Conservation (phyloP, 2,797 vertebrate species). For the Australoheros facetus region DNA sequence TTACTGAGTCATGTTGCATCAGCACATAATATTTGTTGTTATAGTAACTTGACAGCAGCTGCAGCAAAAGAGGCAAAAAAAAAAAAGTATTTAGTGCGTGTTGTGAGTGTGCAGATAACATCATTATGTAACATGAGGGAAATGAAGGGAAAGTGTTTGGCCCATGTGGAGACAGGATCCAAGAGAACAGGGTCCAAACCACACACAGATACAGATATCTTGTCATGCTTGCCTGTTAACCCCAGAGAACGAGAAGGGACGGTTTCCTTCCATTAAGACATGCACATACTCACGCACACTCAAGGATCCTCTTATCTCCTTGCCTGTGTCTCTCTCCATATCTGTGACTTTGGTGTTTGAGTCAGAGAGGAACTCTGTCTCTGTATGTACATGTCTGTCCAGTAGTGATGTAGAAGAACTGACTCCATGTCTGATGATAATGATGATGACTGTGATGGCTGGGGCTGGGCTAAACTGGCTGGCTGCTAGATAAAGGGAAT, state of each 20-base stretch:
- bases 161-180: conserved; percentile 31
- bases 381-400: conserved; percentile 40
- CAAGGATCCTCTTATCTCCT: conserved; percentile 64
- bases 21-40: conserved; percentile 35
- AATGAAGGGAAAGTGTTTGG: conserved; percentile 36
- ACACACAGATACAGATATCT: conserved; percentile 27
- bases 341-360: conserved; percentile 54
- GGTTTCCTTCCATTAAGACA: conserved; percentile 54
- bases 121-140: conserved; percentile 50
- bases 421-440: conserved; percentile 65
- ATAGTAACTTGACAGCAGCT: conserved; percentile 27
- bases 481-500: conserved; percentile 65
- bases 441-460: conserved; percentile 64
- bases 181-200: conserved; percentile 37
- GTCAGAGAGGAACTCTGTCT: conserved; percentile 49
- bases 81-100: conserved; percentile 40
- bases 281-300: conserved; percentile 42
- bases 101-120: conserved; percentile 26
- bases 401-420: conserved; percentile 40
- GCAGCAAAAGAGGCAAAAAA: conserved; percentile 18
- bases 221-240: conserved; percentile 51
- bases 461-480: conserved; percentile 52
- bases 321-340: conserved; percentile 43
- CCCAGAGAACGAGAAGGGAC: conserved; percentile 51
- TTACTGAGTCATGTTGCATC: conserved; percentile 48